phyloP scores from a whole-genome alignment of 2,113 vertebrate genomes.

The Zapornia atra region DNA sequence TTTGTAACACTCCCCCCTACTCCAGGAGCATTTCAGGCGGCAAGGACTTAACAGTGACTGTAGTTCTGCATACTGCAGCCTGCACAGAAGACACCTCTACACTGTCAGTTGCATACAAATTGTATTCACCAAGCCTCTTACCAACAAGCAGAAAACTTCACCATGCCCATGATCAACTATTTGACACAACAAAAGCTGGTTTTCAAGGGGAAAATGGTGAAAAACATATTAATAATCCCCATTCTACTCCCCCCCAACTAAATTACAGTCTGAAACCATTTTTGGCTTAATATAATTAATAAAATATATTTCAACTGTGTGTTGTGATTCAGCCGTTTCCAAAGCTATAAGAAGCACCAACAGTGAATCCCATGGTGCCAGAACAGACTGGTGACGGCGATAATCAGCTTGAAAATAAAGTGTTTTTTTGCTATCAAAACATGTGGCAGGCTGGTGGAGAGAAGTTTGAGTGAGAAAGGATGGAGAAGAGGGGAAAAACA shows the following conservation, averaged over 20 bases:
- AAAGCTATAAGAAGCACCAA: not conserved
- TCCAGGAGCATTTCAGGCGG: not conserved
- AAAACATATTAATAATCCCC: not conserved
- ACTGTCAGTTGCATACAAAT: not conserved
- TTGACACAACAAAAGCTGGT: not conserved
- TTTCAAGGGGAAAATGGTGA: not conserved
- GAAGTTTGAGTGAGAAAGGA: not conserved
- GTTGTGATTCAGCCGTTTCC: not conserved
- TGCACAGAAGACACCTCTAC: not conserved
- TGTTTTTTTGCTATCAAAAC: not conserved
- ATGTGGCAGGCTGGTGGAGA: not conserved
- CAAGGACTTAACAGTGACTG: not conserved
- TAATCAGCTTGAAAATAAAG: conserved; percentile 30
- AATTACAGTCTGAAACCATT: not conserved
- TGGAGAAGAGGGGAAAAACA: not conserved
- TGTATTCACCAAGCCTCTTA: not conserved
- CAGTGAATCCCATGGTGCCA: not conserved
- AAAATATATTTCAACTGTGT: not conserved
- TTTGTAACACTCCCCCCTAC: not conserved
- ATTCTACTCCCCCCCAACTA: not conserved
- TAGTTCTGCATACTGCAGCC: not conserved
- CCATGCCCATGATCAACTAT: not conserved
- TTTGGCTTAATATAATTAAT: conserved; percentile 1
- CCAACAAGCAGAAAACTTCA: not conserved
- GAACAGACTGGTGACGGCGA: not conserved